Base-by-base conservation (phyloP, 2,888 invertebrate species). In the Brenthis ino region DNA sequence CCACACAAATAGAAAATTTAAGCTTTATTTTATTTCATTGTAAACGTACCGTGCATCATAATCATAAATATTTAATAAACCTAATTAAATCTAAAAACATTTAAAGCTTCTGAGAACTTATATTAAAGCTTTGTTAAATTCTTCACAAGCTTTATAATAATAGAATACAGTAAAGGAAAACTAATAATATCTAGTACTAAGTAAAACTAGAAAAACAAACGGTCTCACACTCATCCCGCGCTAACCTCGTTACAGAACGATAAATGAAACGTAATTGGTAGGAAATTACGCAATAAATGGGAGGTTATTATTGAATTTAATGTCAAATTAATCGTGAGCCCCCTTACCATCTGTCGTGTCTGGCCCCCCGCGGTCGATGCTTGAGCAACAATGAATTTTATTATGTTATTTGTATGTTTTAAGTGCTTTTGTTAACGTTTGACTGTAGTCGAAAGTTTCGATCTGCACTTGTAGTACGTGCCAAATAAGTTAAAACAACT, bases 251-350 rank as follows among this genome's bases (percentile, higher is more conserved):
- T 91, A 91, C 88, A 84, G 82, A 84, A 80, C 90, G 83, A 89
- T 91, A 92, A 92, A 91, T 89, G 91, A 88, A 88, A 86, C 82
- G 90, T 89, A 91, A 92, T 93, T 91, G 92, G 84, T 85, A 89
- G 92, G 92, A 93, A 92, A 93, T 93, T 91, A 91, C 89, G 88
- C 90, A 89, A 91, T 91, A 91, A 92, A 91, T 91, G 91, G 88
- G 80, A 85, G 85, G 89, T 90, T 92, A 91, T 91, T 91, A 93
- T 92, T 92, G 91, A 93, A 91, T 93, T 91, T 91, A 91, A 92
- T 91, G 91, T 91, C 88, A 88, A 91, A 92, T 92, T 91, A 91
- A 91, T 87, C 89, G 87, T 77, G 76, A 82, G 79, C 80, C 84
- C 86, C 87, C 85, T 76, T 79, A 80, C 81, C 92, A 93, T 91